Base-by-base conservation (phyloP, 1,140 invertebrate genomes). In the Acromyrmex echinatior region DNA sequence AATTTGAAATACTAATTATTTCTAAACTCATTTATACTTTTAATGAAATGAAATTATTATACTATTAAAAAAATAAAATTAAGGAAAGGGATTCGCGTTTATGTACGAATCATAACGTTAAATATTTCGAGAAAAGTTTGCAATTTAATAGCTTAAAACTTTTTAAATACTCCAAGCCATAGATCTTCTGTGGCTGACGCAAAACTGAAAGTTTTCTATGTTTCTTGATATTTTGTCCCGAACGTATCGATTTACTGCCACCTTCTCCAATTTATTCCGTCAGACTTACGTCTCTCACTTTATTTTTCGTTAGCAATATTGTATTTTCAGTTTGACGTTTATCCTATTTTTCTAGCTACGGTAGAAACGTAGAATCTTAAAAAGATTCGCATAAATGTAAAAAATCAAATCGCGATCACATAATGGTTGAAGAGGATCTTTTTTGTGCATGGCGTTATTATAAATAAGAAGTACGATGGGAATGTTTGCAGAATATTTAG, bases 221-320 rank as follows among this genome's bases (percentile, higher is more conserved):
- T 73, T 58, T 81, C 7, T 25, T 28, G 51, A 73, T 73, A 73
- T 25, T 45, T 9, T 71, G 49, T 71, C 16, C 16, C 21, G 9
- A 3, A 39, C 2, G 21, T 81, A 81, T 81, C 18, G 79, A 81
- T 81, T 81, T 63, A 71, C 65, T 35, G 21, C 14, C 18, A 9
- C 18, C 35, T 81, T 58, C 21, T 70, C 2, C 79, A 81, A 73
- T 81, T 73, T 81, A 81, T 81, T 73, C 51, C 18, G 51, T 58
- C 66, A 58, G n/a, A 56, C 49, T 68, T 70, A 79, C 45, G 45
- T 71, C 49, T 70, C 21, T 28, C 66, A 71, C 31, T 73, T 73
- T 81, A 73, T 81, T 25, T 58, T 80, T 39, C 39, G 49, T 49
- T 14, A 3, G 51, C 16, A 71, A 60, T 73, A 81, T 81, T 10